Conservation (phyloP, 2,113 vertebrate genomes). For the Brachirus orientalis region DNA sequence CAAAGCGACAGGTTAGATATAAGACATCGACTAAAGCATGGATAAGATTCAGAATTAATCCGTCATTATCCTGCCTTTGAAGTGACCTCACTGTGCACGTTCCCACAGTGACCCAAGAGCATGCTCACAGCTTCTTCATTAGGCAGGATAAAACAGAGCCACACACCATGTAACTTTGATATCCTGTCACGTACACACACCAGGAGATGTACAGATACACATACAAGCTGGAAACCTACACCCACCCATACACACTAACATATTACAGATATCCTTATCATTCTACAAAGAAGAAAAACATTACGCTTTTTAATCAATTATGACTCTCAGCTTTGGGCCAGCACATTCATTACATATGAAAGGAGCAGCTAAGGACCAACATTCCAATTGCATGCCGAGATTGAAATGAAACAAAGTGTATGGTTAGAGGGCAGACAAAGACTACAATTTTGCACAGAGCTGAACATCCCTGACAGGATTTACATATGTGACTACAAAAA, state of each 20-base stretch:
- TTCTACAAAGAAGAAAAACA: conserved; percentile 69
- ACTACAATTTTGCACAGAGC: conserved; percentile 60
- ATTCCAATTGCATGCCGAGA: conserved; percentile 75
- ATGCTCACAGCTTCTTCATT: conserved; percentile 78
- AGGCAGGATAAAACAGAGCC: conserved; percentile 71
- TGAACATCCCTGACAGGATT: conserved; percentile 62
- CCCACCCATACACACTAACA: conserved; percentile 21
- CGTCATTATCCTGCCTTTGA: conserved; percentile 80
- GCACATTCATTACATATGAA: conserved; percentile 79
- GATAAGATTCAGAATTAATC: conserved; percentile 77
- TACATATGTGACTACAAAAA: conserved; percentile 66
- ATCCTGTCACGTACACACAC: conserved; percentile 35
- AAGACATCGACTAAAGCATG: conserved; percentile 58
- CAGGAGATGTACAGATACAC: conserved; percentile 18
- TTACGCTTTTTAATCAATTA: conserved; percentile 84
- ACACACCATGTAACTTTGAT: conserved; percentile 65
- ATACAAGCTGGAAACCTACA: not conserved
- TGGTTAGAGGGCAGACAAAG: conserved; percentile 71
- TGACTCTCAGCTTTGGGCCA: conserved; percentile 76
- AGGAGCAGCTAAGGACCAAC: conserved; percentile 78
- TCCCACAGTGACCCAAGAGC: conserved; percentile 73
- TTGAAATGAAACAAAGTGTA: conserved; percentile 77
- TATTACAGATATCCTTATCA: conserved; percentile 54
- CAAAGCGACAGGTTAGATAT: conserved; percentile 62
- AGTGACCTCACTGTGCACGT: conserved; percentile 74